Percentiles rank a stretch among this genome's conserved stretches.
phyloP scores from a whole-genome alignment of 2,888 invertebrate genomes.

The Cotesia congregata region DNA sequence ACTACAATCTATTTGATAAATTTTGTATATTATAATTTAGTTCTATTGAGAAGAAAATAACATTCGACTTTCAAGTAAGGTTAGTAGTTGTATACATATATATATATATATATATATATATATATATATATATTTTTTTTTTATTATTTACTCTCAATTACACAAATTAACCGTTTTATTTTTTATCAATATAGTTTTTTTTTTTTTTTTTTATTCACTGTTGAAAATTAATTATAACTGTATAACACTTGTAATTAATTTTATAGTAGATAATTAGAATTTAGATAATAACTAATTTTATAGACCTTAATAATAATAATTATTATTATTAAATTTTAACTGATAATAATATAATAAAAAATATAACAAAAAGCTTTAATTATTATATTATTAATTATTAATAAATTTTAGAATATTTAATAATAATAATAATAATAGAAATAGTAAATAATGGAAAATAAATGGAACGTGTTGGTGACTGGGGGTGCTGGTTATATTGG shows the following conservation, averaged over 20 bases:
- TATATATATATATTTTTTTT: no score
- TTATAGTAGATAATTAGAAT: not conserved
- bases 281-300: not conserved
- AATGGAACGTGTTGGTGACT: constrained; percentile 81
- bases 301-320: no score
- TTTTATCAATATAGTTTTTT: no score
- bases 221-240: no score
- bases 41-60: not conserved
- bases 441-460: constrained; percentile 56
- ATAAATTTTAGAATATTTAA: not conserved
- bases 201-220: no score
- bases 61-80: not conserved
- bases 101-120: no score
- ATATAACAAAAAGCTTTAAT: not conserved
- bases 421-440: constrained; percentile 45
- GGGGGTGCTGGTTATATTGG: constrained; percentile 97
- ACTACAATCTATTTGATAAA: not conserved
- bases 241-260: not conserved
- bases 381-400: not conserved
- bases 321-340: not conserved
- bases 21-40: not conserved
- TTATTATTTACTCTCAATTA: no score
- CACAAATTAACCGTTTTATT: no score
- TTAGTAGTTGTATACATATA: not conserved
- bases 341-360: not conserved